These are phyloP conservation scores for Acutogordius australiensis DNA, from an alignment of 2,888 invertebrate species.

Conservation along the genomic window DNA sequence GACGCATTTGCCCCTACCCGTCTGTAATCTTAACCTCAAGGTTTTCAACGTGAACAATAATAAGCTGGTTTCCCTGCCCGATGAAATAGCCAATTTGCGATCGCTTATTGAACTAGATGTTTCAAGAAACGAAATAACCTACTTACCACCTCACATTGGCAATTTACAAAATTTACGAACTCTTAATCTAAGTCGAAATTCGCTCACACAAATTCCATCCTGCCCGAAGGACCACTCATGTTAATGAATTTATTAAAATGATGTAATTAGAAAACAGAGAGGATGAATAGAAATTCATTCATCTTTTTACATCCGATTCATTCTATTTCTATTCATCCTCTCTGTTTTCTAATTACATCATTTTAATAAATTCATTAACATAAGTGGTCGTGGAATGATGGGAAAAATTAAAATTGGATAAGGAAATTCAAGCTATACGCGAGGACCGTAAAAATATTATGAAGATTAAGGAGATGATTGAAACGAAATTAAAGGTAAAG, in stretches of 20 bases:
- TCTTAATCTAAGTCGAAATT: conserved; percentile 53
- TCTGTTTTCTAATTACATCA: no score
- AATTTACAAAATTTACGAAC: conserved; percentile 46
- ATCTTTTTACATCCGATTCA: no score
- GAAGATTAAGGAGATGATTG: not conserved
- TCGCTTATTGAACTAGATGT: conserved; percentile 43
- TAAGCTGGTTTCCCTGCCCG: conserved; percentile 48
- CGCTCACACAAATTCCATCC: conserved; percentile 52
- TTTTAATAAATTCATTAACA: not conserved
- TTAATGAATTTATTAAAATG: no score
- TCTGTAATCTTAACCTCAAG: conserved; percentile 19
- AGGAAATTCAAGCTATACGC: not conserved
- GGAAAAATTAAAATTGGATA: no score
- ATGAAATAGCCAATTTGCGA: conserved; percentile 56
- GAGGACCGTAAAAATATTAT: not conserved
- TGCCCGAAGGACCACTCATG: no score
- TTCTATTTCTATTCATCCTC: no score
- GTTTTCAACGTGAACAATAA: conserved; percentile 57
- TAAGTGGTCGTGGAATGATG: no score
- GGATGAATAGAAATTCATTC: no score
- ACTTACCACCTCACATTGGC: conserved; percentile 55
- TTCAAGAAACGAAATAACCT: conserved; percentile 61
- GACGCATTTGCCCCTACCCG: not conserved
- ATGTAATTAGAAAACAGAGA: no score
- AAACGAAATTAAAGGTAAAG: not conserved